Percentiles rank a stretch among this genome's conserved stretches.
phyloP scores from a whole-genome alignment of 1,140 invertebrate species.

The Chironomus striatipennis region DNA sequence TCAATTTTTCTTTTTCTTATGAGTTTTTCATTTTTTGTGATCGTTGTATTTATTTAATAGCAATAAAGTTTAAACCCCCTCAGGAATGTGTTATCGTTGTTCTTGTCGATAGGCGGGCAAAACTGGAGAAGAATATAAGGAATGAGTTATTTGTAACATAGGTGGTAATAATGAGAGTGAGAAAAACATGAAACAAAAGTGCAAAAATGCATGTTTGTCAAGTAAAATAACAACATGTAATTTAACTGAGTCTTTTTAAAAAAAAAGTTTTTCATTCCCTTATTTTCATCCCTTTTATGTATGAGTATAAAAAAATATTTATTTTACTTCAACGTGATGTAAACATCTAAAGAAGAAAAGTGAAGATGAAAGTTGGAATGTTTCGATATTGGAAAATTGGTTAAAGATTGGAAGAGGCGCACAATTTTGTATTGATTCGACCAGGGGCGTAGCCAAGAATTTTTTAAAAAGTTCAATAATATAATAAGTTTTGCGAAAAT shows the following conservation, averaged over 20 bases:
- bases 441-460: too few relatives aligned
- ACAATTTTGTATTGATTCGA: too few relatives aligned
- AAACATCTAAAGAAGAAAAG: constrained; percentile 1
- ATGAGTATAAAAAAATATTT: constrained; percentile 6
- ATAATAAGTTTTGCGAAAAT: too few relatives aligned
- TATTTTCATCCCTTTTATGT: background rate
- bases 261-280: too few relatives aligned
- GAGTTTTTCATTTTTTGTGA: background rate
- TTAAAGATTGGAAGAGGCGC: too few relatives aligned
- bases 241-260: background rate
- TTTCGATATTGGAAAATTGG: too few relatives aligned
- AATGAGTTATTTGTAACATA: background rate
- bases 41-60: constrained; percentile 4
- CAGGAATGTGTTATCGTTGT: background rate
- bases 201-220: constrained; percentile 12
- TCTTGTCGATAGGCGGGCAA: background rate
- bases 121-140: background rate
- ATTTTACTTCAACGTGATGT: constrained; percentile 8
- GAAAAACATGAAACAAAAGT: constrained; percentile 5
- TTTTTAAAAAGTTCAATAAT: too few relatives aligned
- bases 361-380: background rate
- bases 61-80: background rate
- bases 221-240: constrained; percentile 9
- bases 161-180: background rate
- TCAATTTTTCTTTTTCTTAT: too few relatives aligned